Evolutionary conservation across 2,797 vertebrate genomes (phyloP), one percentile per base, ranked within the genome.

Genomic region (Perodicticus potto): DNA sequence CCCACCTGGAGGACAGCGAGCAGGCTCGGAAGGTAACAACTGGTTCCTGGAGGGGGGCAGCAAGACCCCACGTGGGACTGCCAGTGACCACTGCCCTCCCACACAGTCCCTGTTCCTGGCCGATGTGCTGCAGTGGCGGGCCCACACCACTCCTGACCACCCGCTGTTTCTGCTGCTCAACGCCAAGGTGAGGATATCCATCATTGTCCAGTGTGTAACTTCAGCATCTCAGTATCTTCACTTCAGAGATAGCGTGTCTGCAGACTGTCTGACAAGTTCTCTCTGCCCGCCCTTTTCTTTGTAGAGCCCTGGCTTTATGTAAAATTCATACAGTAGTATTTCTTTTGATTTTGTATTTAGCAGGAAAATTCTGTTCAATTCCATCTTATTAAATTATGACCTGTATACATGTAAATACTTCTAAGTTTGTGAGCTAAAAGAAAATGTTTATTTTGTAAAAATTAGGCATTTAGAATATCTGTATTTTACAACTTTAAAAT

Each of bases 71-170:
- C 20, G 7, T 0, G 29, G 17, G n/a, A 25, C 55, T 19, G 13
- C 12, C 1, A 6, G 29, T 23, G 29, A 32, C 81, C 86, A 34
- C 6, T 8, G 1, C 78, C 45, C 67, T 82, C 82, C 29, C 12
- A 57, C 95, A 14, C 97, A 99, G 99, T 99, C 99, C 97, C 98
- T 99, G n/a, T 99, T 99, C 98, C 99, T 99, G 97, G 99, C 99
- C 10, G 99, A 99, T 45, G 99, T 99, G 93, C 98, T 99, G 63
- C 99, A 99, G 96, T 99, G 99, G 99, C 98, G 99, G 97, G 99
- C 99, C 80, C 99, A 99, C 98, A 99, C 99, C 97, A 99, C 99
- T 1, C 99, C 99, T 0, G 99, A 99, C 94, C 99, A 99, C 97
- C 98, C 99, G 0, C 99, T 99, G 37, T 99, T 99, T 93, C 98